These are phyloP conservation scores for Perca schrenkii DNA, from an alignment of 2,113 vertebrate genomes.

Conservation along the genomic window DNA sequence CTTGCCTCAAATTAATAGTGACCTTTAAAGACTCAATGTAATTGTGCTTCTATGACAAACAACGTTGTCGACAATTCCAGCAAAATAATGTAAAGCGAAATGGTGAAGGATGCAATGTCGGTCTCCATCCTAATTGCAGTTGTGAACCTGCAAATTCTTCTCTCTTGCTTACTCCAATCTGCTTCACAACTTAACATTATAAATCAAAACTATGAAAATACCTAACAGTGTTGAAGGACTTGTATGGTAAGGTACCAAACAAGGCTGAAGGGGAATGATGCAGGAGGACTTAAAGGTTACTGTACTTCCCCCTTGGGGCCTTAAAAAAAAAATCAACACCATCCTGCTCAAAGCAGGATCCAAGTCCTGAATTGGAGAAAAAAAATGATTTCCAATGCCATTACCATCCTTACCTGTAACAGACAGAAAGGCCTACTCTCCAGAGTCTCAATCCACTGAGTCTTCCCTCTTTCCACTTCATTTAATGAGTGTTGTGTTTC, in stretches of 20 bases:
- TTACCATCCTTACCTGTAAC: slow-evolving; percentile 7
- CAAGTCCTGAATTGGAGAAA: neutral
- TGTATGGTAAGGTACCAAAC: neutral
- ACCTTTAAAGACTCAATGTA: neutral
- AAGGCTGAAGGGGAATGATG: neutral
- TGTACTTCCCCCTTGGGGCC: neutral
- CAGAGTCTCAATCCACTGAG: slow-evolving; percentile 2
- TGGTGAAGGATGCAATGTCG: neutral
- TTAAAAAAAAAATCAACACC: neutral
- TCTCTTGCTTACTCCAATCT: neutral
- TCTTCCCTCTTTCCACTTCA: slow-evolving; percentile 1
- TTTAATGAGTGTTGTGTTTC: slow-evolving; percentile 16
- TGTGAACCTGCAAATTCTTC: neutral
- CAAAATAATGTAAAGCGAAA: neutral
- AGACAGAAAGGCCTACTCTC: neutral
- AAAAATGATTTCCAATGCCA: neutral
- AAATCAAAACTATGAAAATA: neutral
- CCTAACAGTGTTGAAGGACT: neutral
- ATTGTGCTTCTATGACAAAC: neutral
- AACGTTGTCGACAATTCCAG: neutral
- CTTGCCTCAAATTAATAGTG: neutral
- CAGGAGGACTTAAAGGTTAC: neutral
- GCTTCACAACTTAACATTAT: neutral
- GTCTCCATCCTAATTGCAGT: neutral
- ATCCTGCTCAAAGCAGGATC: neutral